Percentiles rank a stretch among this genome's conserved stretches.
Evolutionary conservation across 2,797 vertebrate species (phyloP).

Genomic region (Pyrocephalus nanus): DNA sequence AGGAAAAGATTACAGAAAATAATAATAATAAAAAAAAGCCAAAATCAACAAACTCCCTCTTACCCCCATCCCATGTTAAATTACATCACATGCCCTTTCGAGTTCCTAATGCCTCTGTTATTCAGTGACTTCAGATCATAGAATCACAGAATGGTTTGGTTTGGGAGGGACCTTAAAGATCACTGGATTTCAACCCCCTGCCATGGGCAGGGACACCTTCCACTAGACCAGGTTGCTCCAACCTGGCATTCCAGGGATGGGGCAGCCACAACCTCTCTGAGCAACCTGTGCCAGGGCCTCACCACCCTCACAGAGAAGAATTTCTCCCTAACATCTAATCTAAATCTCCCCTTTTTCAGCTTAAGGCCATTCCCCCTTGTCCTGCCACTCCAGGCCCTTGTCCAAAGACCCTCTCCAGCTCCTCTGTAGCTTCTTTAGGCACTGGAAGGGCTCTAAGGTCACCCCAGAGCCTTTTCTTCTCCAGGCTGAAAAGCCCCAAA

Average conservation of each 20-base stretch:
- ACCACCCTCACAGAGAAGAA: neutral
- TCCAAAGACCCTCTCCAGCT: neutral
- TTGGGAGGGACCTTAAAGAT: neutral
- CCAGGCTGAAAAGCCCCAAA: neutral
- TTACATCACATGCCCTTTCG: neutral
- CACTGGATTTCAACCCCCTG: neutral
- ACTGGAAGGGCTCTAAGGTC: neutral
- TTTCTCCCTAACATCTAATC: neutral
- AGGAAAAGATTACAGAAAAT: neutral
- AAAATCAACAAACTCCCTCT: neutral
- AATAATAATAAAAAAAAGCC: neutral
- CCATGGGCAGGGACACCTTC: neutral
- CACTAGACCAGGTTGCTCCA: neutral
- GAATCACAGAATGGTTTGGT: neutral
- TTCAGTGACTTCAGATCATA: neutral
- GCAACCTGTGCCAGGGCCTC: neutral
- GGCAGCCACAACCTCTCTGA: neutral
- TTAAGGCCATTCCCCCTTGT: neutral
- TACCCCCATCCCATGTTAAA: neutral
- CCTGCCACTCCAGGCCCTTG: neutral
- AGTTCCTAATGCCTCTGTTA: neutral
- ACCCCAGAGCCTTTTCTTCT: neutral
- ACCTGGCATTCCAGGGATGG: neutral
- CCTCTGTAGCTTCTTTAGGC: neutral
- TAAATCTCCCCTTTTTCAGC: neutral